Evolutionary conservation across 2,113 vertebrate genomes (phyloP).

Genomic region (Pimephales promelas): DNA sequence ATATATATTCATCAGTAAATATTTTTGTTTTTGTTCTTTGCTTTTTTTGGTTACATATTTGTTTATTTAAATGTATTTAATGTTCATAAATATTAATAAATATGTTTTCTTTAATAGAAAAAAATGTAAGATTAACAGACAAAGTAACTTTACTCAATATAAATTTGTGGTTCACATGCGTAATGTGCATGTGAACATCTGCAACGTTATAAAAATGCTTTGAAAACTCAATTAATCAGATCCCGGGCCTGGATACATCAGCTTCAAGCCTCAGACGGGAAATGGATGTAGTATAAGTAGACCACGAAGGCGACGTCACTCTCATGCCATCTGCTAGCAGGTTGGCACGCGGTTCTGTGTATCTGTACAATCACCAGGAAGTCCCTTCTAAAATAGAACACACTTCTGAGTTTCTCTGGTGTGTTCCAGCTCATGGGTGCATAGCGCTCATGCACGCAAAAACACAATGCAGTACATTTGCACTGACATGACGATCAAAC

Average conservation of each 20-base stretch:
- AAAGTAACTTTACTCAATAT: background rate
- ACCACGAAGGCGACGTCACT: slow-evolving; percentile 50
- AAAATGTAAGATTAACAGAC: background rate
- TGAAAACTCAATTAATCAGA: slow-evolving; percentile 30
- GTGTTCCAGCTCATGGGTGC: slow-evolving; percentile 28
- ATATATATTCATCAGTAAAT: too few relatives aligned
- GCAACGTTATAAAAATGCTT: slow-evolving; percentile 18
- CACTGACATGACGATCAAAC: slow-evolving; percentile 17
- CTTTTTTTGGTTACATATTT: background rate
- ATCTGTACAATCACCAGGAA: slow-evolving; percentile 53
- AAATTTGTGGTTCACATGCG: slow-evolving; percentile 3
- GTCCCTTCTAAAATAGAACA: slow-evolving; percentile 53
- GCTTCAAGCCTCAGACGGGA: slow-evolving; percentile 27
- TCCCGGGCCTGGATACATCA: slow-evolving; percentile 31
- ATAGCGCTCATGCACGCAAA: background rate
- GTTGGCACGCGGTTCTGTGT: slow-evolving; percentile 49
- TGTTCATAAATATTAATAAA: too few relatives aligned
- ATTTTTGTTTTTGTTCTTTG: too few relatives aligned
- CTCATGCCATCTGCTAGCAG: slow-evolving; percentile 53
- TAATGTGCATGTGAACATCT: background rate
- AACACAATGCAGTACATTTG: slow-evolving; percentile 46
- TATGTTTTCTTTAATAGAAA: background rate
- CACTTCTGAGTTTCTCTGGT: slow-evolving; percentile 32
- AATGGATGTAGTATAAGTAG: slow-evolving; percentile 40
- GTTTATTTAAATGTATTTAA: background rate